Base-by-base conservation (phyloP, 2,797 vertebrate genomes). In the Garrulus glandarius region DNA sequence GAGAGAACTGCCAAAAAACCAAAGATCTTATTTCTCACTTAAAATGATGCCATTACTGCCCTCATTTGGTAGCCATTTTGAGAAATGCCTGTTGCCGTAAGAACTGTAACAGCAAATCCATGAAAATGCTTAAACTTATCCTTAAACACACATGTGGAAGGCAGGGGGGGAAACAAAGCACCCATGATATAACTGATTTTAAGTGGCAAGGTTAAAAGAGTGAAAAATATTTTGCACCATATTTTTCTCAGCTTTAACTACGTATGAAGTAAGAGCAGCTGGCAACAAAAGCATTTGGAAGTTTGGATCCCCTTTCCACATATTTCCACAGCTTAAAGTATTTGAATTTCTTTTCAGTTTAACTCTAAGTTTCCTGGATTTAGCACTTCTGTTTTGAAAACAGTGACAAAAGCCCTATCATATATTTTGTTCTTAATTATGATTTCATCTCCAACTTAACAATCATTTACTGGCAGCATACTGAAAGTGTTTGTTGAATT, bases 291-390 rank as follows among this genome's bases (percentile, higher is more conserved):
- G 36, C 61, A n/a, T 69, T 47, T 80, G 90, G 60, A 90, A 90
- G 93, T 59, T 63, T 91, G 77, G 80, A 93, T 94, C 27, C 29
- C 44, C 29, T 69, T 71, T 89, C 65, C 74, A 84, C 69, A 55
- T 93, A 94, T 75, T 93, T 96, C 61, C 85, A 93, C 68, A 78
- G 46, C 65, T 92, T 83, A 64, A 91, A 87, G 63, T 81, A 86
- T 84, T 65, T 60, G 1, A 85, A 60, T 86, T 84, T 75, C 50
- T 86, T 78, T 75, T 85, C 69, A 81, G 49, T 89, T 92, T 88
- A 93, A 91, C 68, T 57, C 10, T 65, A 91, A 68, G 20, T 81
- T 88, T 81, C 64, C 69, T 71, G 65, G 30, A 89, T 83, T 86
- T 80, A 89, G 69, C 29, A 65, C 18, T 84, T 75, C 57, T 81